These are phyloP conservation scores for Callipepla squamata DNA, from an alignment of 2,113 vertebrate species.

Conservation along the genomic window DNA sequence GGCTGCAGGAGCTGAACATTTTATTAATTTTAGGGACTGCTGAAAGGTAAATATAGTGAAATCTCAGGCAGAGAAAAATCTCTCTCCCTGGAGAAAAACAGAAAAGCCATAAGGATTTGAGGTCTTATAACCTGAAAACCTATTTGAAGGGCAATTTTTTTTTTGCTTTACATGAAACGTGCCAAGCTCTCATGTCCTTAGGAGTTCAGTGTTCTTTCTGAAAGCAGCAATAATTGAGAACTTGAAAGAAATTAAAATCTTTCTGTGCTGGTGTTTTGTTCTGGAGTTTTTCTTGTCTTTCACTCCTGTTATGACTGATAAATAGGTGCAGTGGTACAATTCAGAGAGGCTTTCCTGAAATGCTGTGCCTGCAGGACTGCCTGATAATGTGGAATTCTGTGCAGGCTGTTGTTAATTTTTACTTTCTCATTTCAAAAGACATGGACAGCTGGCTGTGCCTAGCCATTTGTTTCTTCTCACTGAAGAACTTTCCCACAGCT, in stretches of 20 bases:
- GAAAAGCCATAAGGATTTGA: background rate
- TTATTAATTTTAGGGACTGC: background rate
- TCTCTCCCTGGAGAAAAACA: background rate
- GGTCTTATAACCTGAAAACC: background rate
- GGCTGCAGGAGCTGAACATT: background rate
- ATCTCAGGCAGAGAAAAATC: background rate
- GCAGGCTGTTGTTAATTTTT: background rate
- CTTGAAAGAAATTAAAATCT: background rate
- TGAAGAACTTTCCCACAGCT: background rate
- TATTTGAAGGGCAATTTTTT: background rate
- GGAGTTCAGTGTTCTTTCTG: background rate
- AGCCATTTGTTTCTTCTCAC: background rate
- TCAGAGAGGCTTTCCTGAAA: background rate
- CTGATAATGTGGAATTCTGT: background rate
- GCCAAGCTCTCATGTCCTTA: background rate
- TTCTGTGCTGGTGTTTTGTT: background rate
- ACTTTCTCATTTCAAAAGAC: background rate
- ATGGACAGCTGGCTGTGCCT: background rate
- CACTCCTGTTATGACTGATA: background rate
- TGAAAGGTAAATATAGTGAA: constrained; percentile 3
- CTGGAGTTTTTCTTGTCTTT: background rate
- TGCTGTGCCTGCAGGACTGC: background rate
- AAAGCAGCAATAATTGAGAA: background rate
- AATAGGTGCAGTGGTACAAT: background rate
- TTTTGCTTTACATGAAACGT: background rate